phyloP scores from a whole-genome alignment of 2,888 invertebrate genomes.

The Drosophila leonis region DNA sequence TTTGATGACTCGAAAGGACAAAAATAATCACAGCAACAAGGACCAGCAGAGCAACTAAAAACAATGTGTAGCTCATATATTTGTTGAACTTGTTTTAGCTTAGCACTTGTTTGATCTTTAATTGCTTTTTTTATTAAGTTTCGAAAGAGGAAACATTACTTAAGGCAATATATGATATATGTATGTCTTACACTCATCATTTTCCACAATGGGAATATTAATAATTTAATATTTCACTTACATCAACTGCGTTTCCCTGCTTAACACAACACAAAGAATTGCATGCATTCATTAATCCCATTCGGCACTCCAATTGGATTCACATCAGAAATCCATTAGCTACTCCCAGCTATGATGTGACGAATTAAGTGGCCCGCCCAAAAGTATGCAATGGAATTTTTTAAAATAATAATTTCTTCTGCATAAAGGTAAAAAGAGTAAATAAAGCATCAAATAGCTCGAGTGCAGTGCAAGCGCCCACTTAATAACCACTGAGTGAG shows the following conservation, averaged over 20 bases:
- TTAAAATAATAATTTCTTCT: conserved; percentile 23
- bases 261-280: neutral
- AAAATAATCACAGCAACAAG: conserved; percentile 32
- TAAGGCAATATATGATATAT: neutral
- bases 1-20: conserved; percentile 34
- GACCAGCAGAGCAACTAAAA: conserved; percentile 10
- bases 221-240: neutral
- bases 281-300: neutral
- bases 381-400: conserved; percentile 48
- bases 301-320: conserved; percentile 14
- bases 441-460: conserved; percentile 41
- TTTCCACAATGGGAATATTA: neutral
- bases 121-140: conserved; percentile 10
- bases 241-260: neutral
- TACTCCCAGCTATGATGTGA: neutral
- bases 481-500: conserved; percentile 51
- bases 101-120: conserved; percentile 22
- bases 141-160: neutral
- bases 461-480: conserved; percentile 33
- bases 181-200: neutral
- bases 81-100: conserved; percentile 14
- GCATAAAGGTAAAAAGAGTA: conserved; percentile 7
- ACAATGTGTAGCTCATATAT: conserved; percentile 12
- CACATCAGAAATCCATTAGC: neutral
- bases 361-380: conserved; percentile 6